Evolutionary conservation across 1,140 invertebrate species (phyloP).

Genomic region (Achroia grisella): DNA sequence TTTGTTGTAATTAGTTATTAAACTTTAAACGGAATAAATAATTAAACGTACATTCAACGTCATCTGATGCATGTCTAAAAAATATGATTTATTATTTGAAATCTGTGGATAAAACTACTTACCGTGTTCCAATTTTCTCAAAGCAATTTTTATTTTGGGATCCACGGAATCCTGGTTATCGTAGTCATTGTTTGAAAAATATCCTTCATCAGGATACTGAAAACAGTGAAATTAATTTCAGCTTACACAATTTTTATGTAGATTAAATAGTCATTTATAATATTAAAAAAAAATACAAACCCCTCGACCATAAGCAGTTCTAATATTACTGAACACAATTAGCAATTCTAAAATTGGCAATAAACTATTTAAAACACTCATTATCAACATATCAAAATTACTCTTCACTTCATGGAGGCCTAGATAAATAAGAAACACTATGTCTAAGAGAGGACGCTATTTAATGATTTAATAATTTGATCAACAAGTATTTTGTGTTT

Average conservation of each 20-base stretch:
- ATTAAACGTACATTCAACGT: too few relatives aligned
- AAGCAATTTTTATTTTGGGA: constrained; percentile 36
- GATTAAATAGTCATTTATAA: too few relatives aligned
- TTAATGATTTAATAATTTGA: constrained; percentile 13
- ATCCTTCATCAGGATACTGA: constrained; percentile 38
- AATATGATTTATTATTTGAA: background rate
- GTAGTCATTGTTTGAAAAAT: constrained; percentile 33
- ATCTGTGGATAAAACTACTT: constrained; percentile 12
- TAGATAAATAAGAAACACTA: too few relatives aligned
- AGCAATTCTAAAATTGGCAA: background rate
- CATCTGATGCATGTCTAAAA: too few relatives aligned
- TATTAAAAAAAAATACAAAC: background rate
- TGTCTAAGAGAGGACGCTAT: too few relatives aligned
- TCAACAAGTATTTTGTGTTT: constrained; percentile 45
- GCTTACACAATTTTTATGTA: too few relatives aligned
- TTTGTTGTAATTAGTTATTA: too few relatives aligned
- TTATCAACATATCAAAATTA: background rate
- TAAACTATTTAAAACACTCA: background rate
- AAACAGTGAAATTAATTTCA: too few relatives aligned
- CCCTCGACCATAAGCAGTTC: background rate
- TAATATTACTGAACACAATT: constrained; percentile 1
- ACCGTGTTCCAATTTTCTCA: constrained; percentile 46
- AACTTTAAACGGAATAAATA: too few relatives aligned
- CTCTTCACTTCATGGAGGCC: too few relatives aligned
- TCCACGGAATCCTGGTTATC: constrained; percentile 23